These are phyloP conservation scores for Diadema setosum DNA, from an alignment of 35 echinoderm and acorn worm species.

Conservation along the genomic window DNA sequence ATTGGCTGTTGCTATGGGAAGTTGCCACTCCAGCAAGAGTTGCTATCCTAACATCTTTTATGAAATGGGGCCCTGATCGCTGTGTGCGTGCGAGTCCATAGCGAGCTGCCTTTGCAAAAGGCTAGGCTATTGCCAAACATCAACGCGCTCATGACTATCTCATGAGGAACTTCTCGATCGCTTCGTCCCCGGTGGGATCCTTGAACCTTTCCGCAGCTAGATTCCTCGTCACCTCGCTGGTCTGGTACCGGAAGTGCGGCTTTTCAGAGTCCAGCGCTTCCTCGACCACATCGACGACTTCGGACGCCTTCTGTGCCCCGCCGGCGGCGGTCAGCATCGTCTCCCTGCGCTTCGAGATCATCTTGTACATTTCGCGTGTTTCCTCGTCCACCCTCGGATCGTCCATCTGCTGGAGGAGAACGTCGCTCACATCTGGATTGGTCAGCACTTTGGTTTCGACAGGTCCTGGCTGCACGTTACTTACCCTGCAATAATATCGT, in stretches of 20 bases:
- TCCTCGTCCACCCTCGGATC: background rate
- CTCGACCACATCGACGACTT: background rate
- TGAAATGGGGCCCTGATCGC: no score
- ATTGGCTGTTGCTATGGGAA: no score
- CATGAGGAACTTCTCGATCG: background rate
- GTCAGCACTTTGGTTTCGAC: background rate
- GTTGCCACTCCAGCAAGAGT: no score
- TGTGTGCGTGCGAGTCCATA: no score
- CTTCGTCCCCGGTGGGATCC: background rate
- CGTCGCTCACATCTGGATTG: background rate
- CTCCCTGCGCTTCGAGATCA: background rate
- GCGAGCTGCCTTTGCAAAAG: no score
- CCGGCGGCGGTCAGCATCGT: background rate
- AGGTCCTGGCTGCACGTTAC: slow-evolving; percentile 9
- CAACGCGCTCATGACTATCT: no score
- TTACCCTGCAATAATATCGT: background rate
- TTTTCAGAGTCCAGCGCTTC: background rate
- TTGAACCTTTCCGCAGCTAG: background rate
- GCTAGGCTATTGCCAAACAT: no score
- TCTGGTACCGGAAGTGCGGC: slow-evolving; percentile 26
- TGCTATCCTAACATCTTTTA: no score
- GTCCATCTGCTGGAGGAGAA: background rate
- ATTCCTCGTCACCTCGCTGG: background rate
- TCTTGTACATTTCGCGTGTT: background rate
- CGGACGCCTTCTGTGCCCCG: background rate